Conservation (phyloP, 2,888 invertebrate genomes). For the Rotaria macrura region DNA sequence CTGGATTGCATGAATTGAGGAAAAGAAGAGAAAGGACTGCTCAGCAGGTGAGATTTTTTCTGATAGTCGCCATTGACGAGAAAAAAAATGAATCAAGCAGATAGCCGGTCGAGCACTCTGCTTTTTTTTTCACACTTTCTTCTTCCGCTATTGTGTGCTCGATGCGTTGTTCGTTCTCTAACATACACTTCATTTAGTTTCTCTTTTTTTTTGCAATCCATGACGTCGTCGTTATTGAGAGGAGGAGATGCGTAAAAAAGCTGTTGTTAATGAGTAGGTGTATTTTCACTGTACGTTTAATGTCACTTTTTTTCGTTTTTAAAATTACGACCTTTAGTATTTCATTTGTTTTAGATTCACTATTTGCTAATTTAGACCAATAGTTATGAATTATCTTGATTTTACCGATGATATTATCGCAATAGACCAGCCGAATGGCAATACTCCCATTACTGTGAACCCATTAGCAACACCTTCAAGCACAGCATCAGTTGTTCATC, state of each 20-base stretch:
- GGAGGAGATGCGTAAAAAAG: background rate
- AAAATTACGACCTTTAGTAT: background rate
- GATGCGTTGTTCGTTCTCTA: background rate
- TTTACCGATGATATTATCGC: background rate
- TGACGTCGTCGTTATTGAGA: background rate
- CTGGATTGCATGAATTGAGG: background rate
- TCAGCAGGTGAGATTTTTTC: background rate
- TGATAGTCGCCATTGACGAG: background rate
- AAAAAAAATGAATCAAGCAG: background rate
- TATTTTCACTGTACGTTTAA: background rate
- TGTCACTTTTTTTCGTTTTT: background rate
- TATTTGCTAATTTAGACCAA: background rate
- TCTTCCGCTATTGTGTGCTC: background rate
- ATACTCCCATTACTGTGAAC: background rate
- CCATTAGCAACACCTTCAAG: background rate
- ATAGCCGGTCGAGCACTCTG: background rate
- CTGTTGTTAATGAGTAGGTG: background rate
- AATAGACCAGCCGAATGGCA: background rate
- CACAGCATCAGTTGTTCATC: background rate
- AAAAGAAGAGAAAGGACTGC: background rate
- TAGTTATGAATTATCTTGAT: background rate
- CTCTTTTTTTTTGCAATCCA: background rate
- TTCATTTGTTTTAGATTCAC: background rate
- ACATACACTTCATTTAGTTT: background rate
- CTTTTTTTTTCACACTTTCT: background rate